Evolutionary conservation across 2,797 vertebrate species (phyloP), one percentile per base, ranked within the genome.

Genomic region (Enteromius treurensis): DNA sequence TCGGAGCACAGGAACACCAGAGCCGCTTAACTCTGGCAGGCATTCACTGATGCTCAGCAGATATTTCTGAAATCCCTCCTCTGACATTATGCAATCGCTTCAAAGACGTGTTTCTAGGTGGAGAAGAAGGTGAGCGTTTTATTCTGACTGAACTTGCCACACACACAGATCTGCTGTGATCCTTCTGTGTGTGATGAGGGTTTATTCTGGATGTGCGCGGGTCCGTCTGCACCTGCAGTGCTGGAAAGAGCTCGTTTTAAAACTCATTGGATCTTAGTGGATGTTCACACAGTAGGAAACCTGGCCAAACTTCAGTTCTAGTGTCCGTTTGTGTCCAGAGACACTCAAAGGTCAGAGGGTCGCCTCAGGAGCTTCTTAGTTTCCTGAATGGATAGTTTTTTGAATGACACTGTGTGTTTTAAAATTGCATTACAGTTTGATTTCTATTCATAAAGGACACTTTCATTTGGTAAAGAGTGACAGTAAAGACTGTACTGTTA

Each of bases 31-130:
- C 86, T 87, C 55, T 67, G 77, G 85, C 84, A 80, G 45, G 70
- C 88, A 84, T 84, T 86, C 87, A 88, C 85, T 81, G 82, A 87
- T 83, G 88, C 87, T 55, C 84, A 40, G 13, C 68, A 49, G 80
- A 81, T 70, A 80, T 79, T 70, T 73, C 67, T 34, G 42, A 87
- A 75, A 75, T 84, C 78, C 87, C 70, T 42, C 76, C 83, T 82
- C 79, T 49, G 49, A 58, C 42, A 83, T 85, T 85, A 86, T 79
- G 80, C 77, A 83, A 84, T 85, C 82, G 32, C 81, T 84, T 80
- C 82, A 53, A 82, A 85, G 83, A 82, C 82, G 58, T 76, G 77
- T 47, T 29, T 79, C 53, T 82, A 83, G 84, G 87, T 82, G 85
- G 81, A 77, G 80, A 79, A 79, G 82, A 77, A 83, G 49, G 79